Base-by-base conservation (phyloP, 2,888 invertebrate genomes). In the Andricus curvator region DNA sequence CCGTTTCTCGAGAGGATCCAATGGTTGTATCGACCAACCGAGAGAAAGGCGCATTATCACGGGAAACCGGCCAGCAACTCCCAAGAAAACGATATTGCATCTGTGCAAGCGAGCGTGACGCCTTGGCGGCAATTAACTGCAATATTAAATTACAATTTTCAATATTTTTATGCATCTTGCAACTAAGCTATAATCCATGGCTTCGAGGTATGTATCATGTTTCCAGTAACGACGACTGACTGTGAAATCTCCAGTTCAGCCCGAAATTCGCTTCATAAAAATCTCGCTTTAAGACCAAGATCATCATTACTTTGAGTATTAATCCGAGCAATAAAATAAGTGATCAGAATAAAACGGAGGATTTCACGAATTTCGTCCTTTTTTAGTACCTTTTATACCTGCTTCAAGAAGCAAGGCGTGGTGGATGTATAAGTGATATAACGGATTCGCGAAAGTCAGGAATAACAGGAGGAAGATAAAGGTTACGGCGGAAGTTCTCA, bases 401-500 rank as follows among this genome's bases (percentile, higher is more conserved):
- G 48, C 48, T 62, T 76, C 20, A 37, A 60, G 33, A 65, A 29
- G 67, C 17, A 51, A 70, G 68, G 70, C 74, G 76, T 68, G 77
- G 80, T 37, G 65, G 56, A 48, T 74, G 41, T 64, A 80, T 84
- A 80, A 82, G 78, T 81, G 80, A 78, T 82, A 80, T 82, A 83
- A 83, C 80, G 83, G 81, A 84, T 82, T 78, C 76, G 79, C 56
- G 80, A 79, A 79, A 80, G 77, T 80, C 62, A 76, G 60, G 67
- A 80, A 66, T n/a, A 74, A 13, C 2, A 44, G 41, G 82, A 80
- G 79, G 81, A 83, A 77, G 81, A 83, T 74, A 74, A 81, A 56
- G 67, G 84, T 78, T 81, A 80, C 86, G 84, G 88, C 88, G 89
- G 86, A 86, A 87, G 88, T 87, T 83, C 82, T 83, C 86, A 87